Evolutionary conservation across 1,140 invertebrate species (phyloP).

Genomic region (Solen grandis): DNA sequence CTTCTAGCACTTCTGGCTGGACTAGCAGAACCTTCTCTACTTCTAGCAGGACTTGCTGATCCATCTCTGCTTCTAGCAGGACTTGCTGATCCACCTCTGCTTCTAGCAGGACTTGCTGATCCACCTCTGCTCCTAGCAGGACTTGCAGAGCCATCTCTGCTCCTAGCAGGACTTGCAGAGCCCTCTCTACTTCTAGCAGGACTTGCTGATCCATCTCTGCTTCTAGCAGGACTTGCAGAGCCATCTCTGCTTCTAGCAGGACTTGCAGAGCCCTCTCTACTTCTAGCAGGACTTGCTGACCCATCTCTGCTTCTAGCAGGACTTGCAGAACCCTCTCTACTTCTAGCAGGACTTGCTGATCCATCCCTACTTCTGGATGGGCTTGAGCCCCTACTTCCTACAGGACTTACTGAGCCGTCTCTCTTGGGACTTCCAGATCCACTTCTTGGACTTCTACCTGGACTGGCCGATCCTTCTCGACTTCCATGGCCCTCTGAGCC

Average conservation of each 20-base stretch:
- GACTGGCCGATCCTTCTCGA: slow-evolving; percentile 10
- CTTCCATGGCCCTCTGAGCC: neutral
- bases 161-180: slow-evolving; percentile 34
- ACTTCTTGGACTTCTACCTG: neutral
- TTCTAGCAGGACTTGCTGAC: neutral
- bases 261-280: slow-evolving; percentile 35
- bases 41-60: slow-evolving; percentile 26
- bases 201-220: too few species aligned
- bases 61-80: neutral
- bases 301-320: slow-evolving; percentile 9
- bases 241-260: slow-evolving; percentile 27
- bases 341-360: slow-evolving; percentile 32
- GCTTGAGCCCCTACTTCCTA: slow-evolving; percentile 34
- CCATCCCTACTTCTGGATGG: slow-evolving; percentile 33
- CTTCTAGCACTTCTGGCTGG: slow-evolving; percentile 40
- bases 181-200: slow-evolving; percentile 24
- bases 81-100: slow-evolving; percentile 1
- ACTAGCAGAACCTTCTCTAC: slow-evolving; percentile 46
- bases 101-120: slow-evolving; percentile 12
- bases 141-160: slow-evolving; percentile 39
- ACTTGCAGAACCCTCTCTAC: slow-evolving; percentile 42
- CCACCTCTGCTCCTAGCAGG: slow-evolving; percentile 31
- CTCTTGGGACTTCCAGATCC: neutral
- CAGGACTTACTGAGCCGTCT: slow-evolving; percentile 37
- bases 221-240: slow-evolving; percentile 30